Evolutionary conservation across 2,113 vertebrate species (phyloP), one percentile per base, ranked within the genome.

Genomic region (Donacobius atricapilla): DNA sequence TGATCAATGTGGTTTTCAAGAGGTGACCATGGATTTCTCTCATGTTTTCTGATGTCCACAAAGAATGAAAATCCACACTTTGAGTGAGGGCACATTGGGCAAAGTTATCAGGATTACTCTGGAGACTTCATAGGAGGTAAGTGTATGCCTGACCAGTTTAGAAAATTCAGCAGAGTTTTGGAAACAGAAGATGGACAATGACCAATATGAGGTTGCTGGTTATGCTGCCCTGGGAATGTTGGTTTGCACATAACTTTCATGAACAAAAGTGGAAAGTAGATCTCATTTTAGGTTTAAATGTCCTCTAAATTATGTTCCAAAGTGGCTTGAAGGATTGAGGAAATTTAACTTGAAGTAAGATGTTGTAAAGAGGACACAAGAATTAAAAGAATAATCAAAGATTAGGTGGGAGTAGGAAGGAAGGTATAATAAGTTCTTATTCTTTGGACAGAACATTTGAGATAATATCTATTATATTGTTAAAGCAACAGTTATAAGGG

Each of bases 1-100:
- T 0, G 0, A 25, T 14, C 30, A 24, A 20, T 21, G 31, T 31
- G 31, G 3, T 21, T 72, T 83, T 66, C 31, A 80, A 72, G 22
- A 64, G 28, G 16, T 44, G 39, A 61, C 21, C 17, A 17, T 66
- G 37, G 31, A 25, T 68, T 72, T 81, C 39, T 81, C 27, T 31
- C 9, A 48, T 35, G 16, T 77, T 44, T 63, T 16, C 21, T 66
- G 24, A 28, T 39, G 39, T 13, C 21, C 35, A 58, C 17, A 28
- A 63, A 63, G 31, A 35, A 48, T 72, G 28, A 58, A 84, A 84
- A 2, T 3, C 12, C 19, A 33, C 4, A 44, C 50, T 77, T 37
- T 85, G 48, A 68, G 58, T 24, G 42, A 66, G 15, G 15, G 25
- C n/a, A 83, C 1, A 0, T 18, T 28, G 35, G 31, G 14, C 12